Evolutionary conservation across 2,888 invertebrate genomes (phyloP), one percentile per base, ranked within the genome.

Genomic region (Parascotia fuliginaria): DNA sequence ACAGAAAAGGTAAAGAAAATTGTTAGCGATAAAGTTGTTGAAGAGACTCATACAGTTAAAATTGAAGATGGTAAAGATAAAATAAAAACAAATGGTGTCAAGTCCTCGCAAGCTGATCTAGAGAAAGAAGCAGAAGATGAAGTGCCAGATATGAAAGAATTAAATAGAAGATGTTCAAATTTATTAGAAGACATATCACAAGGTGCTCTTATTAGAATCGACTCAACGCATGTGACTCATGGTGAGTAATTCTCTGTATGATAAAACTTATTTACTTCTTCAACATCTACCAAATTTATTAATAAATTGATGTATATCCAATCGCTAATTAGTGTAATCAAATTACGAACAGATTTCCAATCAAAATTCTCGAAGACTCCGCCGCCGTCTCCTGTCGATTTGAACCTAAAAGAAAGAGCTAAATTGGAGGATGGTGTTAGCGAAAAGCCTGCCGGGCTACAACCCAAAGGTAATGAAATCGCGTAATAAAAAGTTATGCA

Each of bases 301-400:
- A n/a, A n/a, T n/a, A n/a, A n/a, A n/a, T n/a, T n/a, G n/a, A n/a
- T n/a, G n/a, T n/a, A n/a, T n/a, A n/a, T n/a, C n/a, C n/a, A n/a
- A n/a, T n/a, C n/a, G n/a, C n/a, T n/a, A n/a, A n/a, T n/a, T n/a
- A n/a, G n/a, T n/a, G n/a, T n/a, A n/a, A n/a, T n/a, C n/a, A n/a
- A n/a, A n/a, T 50, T 54, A 63, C 66, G 43, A n/a, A 28, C 85
- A 94, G 95, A 94, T 87, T 85, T 94, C 69, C 93, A 93, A 55
- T 93, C 95, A 46, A 94, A 93, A 75, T 93, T 94, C 70, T 94
- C 94, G 28, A 95, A 94, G 79, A 95, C 95, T 52, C 95, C 95
- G 56, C 95, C 95, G 40, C 95, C 95, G 5, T 95, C 95, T 65
- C 95, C 95, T 29, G 95, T 95, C 45, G 95, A 95, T 80, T 92